phyloP scores from a whole-genome alignment of 2,113 vertebrate species.

The Nipponia nippon region DNA sequence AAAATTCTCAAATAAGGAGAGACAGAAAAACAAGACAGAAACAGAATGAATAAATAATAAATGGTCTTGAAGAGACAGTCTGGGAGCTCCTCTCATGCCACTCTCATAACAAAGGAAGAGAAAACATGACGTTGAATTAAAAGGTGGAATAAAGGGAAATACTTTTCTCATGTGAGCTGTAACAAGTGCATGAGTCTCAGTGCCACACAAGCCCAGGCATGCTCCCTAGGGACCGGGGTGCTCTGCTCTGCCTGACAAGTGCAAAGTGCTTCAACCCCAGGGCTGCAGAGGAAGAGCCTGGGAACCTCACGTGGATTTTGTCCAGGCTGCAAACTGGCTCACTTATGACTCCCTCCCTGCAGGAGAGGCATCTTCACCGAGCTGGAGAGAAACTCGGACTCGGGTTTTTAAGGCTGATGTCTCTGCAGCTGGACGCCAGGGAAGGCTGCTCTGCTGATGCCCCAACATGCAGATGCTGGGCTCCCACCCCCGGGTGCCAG shows the following conservation, averaged over 20 bases:
- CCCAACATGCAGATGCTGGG: rapidly evolving
- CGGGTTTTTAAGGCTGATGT: not conserved
- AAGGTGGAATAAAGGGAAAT: not conserved
- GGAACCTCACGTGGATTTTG: not conserved
- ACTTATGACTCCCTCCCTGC: not conserved
- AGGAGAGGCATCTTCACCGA: not conserved
- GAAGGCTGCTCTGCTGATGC: not conserved
- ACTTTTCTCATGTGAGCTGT: not conserved
- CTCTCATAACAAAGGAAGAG: not conserved
- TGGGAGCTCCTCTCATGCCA: not conserved
- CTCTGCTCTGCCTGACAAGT: not conserved
- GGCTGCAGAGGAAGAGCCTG: not conserved
- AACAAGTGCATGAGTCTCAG: not conserved
- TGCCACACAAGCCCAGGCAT: rapidly evolving
- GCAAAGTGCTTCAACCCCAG: rapidly evolving
- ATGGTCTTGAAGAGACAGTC: slow-evolving; percentile 23
- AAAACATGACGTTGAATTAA: not conserved
- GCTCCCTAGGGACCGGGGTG: rapidly evolving
- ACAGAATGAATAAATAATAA: slow-evolving; percentile 59
- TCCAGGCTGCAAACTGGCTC: not conserved
- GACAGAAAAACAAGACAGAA: slow-evolving; percentile 50
- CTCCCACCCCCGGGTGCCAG: not conserved
- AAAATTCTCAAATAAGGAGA: slow-evolving; percentile 30
- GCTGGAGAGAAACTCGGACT: not conserved
- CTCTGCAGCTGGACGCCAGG: rapidly evolving